Evolutionary conservation across 2,797 vertebrate genomes (phyloP).

Genomic region (Rhodeus uyekii): DNA sequence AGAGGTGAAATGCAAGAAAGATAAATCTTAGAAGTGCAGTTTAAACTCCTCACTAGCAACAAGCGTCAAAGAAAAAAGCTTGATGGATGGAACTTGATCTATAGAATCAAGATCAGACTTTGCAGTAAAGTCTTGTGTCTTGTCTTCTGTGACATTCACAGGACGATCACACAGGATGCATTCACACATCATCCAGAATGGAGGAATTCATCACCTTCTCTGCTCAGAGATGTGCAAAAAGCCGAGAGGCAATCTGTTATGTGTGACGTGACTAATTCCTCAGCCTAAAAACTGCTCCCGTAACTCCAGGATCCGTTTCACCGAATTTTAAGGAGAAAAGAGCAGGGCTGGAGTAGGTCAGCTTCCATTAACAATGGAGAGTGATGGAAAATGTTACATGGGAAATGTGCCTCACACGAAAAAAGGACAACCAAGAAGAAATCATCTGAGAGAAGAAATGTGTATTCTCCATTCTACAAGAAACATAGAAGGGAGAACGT

Average conservation of each 20-base stretch:
- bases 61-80: background rate
- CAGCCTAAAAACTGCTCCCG: constrained; percentile 18
- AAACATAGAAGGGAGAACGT: background rate
- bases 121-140: constrained; percentile 17
- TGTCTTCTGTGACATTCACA: constrained; percentile 42
- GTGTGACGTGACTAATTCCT: constrained; percentile 51
- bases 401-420: background rate
- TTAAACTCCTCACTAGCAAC: background rate
- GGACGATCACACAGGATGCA: constrained; percentile 46
- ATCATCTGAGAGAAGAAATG: background rate
- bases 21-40: background rate
- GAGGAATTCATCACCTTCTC: constrained; percentile 45
- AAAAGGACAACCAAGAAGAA: constrained; percentile 27
- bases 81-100: background rate
- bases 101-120: constrained; percentile 31
- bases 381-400: constrained; percentile 32
- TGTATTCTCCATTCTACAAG: constrained; percentile 4
- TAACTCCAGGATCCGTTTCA: constrained; percentile 15
- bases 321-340: constrained; percentile 26
- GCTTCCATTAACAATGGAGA: constrained; percentile 33
- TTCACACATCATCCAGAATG: constrained; percentile 47
- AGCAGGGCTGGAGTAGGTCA: constrained; percentile 20
- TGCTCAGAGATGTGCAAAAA: constrained; percentile 17
- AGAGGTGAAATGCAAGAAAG: background rate
- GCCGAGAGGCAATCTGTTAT: constrained; percentile 44